Evolutionary conservation across 1,140 invertebrate species (phyloP).

Genomic region (Ips typographus): DNA sequence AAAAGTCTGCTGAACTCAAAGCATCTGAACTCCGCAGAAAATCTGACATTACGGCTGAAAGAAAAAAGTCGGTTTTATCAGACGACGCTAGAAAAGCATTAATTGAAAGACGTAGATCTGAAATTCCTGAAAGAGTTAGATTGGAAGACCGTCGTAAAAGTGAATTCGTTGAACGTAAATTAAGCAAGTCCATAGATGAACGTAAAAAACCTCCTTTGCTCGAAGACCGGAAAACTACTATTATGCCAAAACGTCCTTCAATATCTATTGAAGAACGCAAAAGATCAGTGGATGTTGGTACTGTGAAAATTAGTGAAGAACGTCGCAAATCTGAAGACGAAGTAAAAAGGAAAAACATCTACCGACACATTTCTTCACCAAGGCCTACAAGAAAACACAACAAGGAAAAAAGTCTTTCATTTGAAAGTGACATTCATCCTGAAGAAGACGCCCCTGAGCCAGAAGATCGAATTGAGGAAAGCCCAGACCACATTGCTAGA

Average conservation of each 20-base stretch:
- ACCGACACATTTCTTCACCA: slow-evolving; percentile 25
- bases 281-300: slow-evolving; percentile 22
- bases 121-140: slow-evolving; percentile 18
- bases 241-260: slow-evolving; percentile 13
- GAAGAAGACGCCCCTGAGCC: slow-evolving; percentile 11
- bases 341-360: slow-evolving; percentile 27
- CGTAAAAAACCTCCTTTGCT: slow-evolving; percentile 12
- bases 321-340: slow-evolving; percentile 29
- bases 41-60: slow-evolving; percentile 22
- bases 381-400: slow-evolving; percentile 14
- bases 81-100: slow-evolving; percentile 18
- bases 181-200: slow-evolving; percentile 3
- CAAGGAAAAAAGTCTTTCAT: slow-evolving; percentile 27
- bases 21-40: slow-evolving; percentile 25
- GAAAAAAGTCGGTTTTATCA: slow-evolving; percentile 24
- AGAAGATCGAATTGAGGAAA: slow-evolving; percentile 9
- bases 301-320: slow-evolving; percentile 29
- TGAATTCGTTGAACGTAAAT: slow-evolving; percentile 7
- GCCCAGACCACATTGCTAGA: slow-evolving; percentile 23
- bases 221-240: slow-evolving; percentile 11
- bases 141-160: slow-evolving; percentile 15
- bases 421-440: slow-evolving; percentile 25
- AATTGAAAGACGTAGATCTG: slow-evolving; percentile 14
- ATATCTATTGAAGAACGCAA: slow-evolving; percentile 12
- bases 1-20: slow-evolving; percentile 20